A percentile compares a stretch with the other conserved stretches of the same genome.
phyloP scores from a whole-genome alignment of 2,797 vertebrate genomes.

The Bucorvus abyssinicus region DNA sequence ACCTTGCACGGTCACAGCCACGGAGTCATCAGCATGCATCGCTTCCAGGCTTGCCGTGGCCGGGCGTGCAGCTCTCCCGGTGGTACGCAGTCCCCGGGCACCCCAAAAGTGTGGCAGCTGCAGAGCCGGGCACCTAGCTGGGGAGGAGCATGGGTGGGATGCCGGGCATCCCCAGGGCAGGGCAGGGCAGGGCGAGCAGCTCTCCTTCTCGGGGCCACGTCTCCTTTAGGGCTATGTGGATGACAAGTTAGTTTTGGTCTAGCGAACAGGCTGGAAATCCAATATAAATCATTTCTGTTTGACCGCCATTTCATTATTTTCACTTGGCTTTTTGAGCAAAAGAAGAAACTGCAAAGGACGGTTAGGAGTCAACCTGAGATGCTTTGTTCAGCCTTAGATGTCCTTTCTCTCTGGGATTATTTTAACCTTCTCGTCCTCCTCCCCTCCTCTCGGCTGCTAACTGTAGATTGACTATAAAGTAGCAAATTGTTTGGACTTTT shows the following conservation, averaged over 20 bases:
- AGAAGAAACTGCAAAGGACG: not conserved
- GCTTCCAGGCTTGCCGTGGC: not conserved
- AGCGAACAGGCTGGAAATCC: not conserved
- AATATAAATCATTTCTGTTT: not conserved
- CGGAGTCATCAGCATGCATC: fast-evolving
- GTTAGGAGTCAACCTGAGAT: not conserved
- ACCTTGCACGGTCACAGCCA: not conserved
- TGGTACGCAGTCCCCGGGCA: not conserved
- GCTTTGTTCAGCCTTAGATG: not conserved
- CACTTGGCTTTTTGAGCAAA: not conserved
- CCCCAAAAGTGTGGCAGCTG: not conserved
- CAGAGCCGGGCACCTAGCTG: fast-evolving
- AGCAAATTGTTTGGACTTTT: not conserved
- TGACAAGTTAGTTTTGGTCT: not conserved
- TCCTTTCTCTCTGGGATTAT: not conserved
- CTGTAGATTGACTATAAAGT: not conserved
- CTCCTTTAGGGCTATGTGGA: not conserved
- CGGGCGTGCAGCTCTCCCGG: fast-evolving
- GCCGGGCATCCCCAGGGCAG: not conserved
- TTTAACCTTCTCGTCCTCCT: not conserved
- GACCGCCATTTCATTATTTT: not conserved
- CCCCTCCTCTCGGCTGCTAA: not conserved
- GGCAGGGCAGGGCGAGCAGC: not conserved
- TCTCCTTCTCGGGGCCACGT: not conserved
- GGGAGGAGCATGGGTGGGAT: not conserved